Percentiles rank a stretch among this genome's conserved stretches.
Evolutionary conservation across 2,113 vertebrate species (phyloP).

Genomic region (Damaliscus lunatus): DNA sequence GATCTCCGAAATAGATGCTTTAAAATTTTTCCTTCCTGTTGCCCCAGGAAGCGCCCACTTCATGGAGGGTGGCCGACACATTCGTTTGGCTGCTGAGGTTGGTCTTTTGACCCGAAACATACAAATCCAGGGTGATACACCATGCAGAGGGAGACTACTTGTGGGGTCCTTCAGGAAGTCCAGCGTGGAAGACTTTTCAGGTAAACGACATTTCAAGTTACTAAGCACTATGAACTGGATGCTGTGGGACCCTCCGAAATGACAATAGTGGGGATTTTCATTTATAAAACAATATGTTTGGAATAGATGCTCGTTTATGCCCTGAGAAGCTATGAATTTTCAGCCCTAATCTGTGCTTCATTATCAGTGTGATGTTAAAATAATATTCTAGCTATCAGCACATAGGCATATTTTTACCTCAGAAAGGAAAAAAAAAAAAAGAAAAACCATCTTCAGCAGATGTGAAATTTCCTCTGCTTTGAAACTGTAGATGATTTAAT

Average conservation of each 20-base stretch:
- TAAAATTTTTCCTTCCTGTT: slow-evolving; percentile 41
- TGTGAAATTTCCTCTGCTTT: slow-evolving; percentile 62
- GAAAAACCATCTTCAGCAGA: slow-evolving; percentile 9
- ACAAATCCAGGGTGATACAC: slow-evolving; percentile 74
- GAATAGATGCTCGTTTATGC: slow-evolving; percentile 23
- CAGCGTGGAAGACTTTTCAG: slow-evolving; percentile 68
- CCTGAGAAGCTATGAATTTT: slow-evolving; percentile 43
- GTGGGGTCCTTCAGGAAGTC: slow-evolving; percentile 72
- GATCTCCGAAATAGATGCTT: slow-evolving; percentile 43
- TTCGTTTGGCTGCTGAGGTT: slow-evolving; percentile 79
- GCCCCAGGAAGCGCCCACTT: slow-evolving; percentile 74
- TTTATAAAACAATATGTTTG: slow-evolving; percentile 1
- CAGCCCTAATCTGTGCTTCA: slow-evolving; percentile 51
- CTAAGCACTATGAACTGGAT: background rate
- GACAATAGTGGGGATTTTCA: background rate
- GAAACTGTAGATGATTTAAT: slow-evolving; percentile 68
- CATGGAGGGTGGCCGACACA: slow-evolving; percentile 36
- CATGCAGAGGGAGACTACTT: slow-evolving; percentile 75
- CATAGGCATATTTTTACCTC: slow-evolving; percentile 55
- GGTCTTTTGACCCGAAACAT: slow-evolving; percentile 80
- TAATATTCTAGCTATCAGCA: slow-evolving; percentile 37
- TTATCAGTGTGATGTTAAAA: slow-evolving; percentile 63
- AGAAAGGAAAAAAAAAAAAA: slow-evolving; percentile 19
- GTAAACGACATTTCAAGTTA: slow-evolving; percentile 60
- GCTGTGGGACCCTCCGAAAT: background rate